phyloP scores from a whole-genome alignment of 2,797 vertebrate genomes.

The Varecia variegata region DNA sequence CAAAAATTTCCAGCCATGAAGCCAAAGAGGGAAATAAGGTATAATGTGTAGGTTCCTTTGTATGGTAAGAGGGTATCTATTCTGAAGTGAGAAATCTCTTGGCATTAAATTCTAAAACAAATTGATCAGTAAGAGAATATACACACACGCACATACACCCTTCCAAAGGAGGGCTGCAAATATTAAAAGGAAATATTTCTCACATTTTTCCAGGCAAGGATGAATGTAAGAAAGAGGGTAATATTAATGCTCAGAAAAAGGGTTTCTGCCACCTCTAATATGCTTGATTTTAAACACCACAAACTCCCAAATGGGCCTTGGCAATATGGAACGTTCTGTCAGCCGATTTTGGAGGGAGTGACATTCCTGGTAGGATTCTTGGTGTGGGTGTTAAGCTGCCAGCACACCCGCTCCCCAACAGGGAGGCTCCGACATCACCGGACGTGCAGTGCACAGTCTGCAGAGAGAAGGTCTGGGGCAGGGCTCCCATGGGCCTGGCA shows the following conservation, averaged over 20 bases:
- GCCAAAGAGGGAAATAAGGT: background rate
- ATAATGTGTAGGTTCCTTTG: background rate
- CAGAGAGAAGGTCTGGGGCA: background rate
- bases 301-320: background rate
- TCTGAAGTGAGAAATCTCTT: background rate
- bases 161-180: background rate
- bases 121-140: background rate
- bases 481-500: accelerated
- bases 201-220: background rate
- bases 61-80: background rate
- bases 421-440: background rate
- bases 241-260: background rate
- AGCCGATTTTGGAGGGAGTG: background rate
- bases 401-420: background rate
- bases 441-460: background rate
- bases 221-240: background rate
- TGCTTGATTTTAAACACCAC: background rate
- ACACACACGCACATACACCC: background rate
- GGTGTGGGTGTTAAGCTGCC: background rate
- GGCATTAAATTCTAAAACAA: constrained; percentile 15
- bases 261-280: background rate
- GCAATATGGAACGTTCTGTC: background rate
- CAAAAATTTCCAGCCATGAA: background rate
- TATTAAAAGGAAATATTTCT: background rate
- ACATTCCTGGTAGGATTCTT: background rate